Percentiles rank a stretch among this genome's conserved stretches.
phyloP scores from a whole-genome alignment of 2,888 invertebrate genomes.

The Andrena camellia region DNA sequence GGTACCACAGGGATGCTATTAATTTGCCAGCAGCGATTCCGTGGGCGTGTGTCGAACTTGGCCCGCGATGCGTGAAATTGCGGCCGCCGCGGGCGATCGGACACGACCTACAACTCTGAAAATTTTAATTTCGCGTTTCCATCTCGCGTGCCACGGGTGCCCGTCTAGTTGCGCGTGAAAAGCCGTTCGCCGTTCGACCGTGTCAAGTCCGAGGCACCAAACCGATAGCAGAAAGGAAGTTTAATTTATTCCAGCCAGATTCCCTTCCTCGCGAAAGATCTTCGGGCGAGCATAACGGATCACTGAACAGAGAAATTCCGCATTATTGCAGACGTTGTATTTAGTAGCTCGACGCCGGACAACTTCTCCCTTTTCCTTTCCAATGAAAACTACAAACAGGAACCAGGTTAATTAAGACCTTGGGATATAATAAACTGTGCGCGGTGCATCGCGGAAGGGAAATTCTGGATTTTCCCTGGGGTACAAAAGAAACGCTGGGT shows the following conservation, averaged over 20 bases:
- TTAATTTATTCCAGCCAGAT: constrained; percentile 9
- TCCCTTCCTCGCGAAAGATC: no score
- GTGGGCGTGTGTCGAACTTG: constrained; percentile 41
- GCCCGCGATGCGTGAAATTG: constrained; percentile 68
- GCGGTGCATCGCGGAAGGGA: not conserved
- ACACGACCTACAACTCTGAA: constrained; percentile 37
- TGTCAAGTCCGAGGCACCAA: constrained; percentile 19
- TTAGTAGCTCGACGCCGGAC: no score
- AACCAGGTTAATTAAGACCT: no score
- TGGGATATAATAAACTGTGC: not conserved
- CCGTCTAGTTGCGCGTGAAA: constrained; percentile 52
- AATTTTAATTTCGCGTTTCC: constrained; percentile 70
- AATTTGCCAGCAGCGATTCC: constrained; percentile 62
- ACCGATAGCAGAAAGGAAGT: constrained; percentile 16
- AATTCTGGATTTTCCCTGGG: not conserved
- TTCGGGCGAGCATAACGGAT: no score
- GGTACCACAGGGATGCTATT: constrained; percentile 45
- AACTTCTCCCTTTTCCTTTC: no score
- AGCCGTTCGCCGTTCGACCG: constrained; percentile 49
- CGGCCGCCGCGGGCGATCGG: constrained; percentile 58
- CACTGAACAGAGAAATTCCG: no score
- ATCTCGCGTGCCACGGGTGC: constrained; percentile 43
- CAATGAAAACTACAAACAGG: no score
- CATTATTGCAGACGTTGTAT: no score
- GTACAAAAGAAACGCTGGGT: not conserved